Base-by-base conservation (phyloP, 2,797 vertebrate genomes). In the Trachurus trachurus region DNA sequence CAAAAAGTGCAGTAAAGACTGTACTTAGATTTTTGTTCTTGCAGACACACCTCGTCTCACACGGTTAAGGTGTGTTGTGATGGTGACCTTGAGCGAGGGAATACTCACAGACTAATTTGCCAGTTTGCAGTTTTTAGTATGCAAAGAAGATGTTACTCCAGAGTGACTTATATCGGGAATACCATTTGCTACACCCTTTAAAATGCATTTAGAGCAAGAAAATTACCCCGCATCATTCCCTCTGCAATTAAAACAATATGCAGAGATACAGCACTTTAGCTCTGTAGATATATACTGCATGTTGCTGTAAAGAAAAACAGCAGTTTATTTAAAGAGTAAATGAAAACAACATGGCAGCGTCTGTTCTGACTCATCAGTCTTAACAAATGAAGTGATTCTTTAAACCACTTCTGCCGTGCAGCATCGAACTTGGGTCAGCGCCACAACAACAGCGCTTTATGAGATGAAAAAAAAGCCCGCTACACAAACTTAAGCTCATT, bases 1-100 rank as follows among this genome's bases (percentile, higher is more conserved):
- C 21, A 19, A 45, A 50, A 75, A 45, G 59, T 68, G 45, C 29
- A n/a, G 21, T 53, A 16, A 56, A 39, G 40, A 68, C n/a, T 68
- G 7, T 10, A 19, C 17, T 22, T 49, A 0, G 3, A 8, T 60
- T 58, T 63, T 16, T 56, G 17, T 13, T 71, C 72, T 61, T 22
- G 49, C 50, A 44, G 42, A 13, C 40, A 44, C 26, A 19, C 40
- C 26, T 29, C 37, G 44, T 60, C 6, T 22, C 16, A 40, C 29
- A 40, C 44, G 58, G 81, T 59, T 71, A 26, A 60, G 42, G 10
- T 66, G 59, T n/a, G 10, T n/a, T n/a, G 62, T 29, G 19, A 69
- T 54, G 54, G 44, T 44, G 42, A 74, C 63, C 45, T 73, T 37
- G 54, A 65, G 71, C 40, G 16, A 49, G 34, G 6, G 66, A 58